Percentiles rank a stretch among this genome's conserved stretches.
Evolutionary conservation across 2,888 invertebrate species (phyloP).

Genomic region (Heliconius hortense): DNA sequence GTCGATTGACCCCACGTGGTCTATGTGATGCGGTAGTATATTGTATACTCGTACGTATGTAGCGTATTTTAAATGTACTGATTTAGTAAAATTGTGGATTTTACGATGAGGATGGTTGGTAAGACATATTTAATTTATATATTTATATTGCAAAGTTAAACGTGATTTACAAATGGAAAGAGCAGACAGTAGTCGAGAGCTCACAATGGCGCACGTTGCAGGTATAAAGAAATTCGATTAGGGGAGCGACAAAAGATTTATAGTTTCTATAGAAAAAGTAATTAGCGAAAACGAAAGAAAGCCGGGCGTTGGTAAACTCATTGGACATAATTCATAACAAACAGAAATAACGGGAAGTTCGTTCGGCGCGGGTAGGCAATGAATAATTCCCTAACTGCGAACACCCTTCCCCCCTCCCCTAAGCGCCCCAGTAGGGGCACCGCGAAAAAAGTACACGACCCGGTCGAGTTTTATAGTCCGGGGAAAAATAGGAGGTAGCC

Average conservation of each 20-base stretch:
- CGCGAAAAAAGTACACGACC: slow-evolving; percentile 79
- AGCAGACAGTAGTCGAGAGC: slow-evolving; percentile 27
- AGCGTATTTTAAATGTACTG: background rate
- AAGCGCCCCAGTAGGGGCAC: slow-evolving; percentile 59
- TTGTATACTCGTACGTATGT: background rate
- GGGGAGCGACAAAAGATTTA: slow-evolving; percentile 61
- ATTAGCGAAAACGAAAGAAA: slow-evolving; percentile 78
- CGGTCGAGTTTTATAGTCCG: slow-evolving; percentile 78
- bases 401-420: slow-evolving; percentile 62
- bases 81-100: background rate
- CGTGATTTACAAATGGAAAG: slow-evolving; percentile 17
- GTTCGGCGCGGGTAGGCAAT: slow-evolving; percentile 81
- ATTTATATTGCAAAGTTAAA: slow-evolving; percentile 25
- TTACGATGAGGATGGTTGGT: background rate
- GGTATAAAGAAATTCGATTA: slow-evolving; percentile 48
- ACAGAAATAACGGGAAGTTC: slow-evolving; percentile 80
- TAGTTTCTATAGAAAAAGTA: slow-evolving; percentile 75
- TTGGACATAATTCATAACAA: slow-evolving; percentile 82
- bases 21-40: background rate
- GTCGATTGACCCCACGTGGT: background rate
- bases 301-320: slow-evolving; percentile 76
- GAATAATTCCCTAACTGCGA: slow-evolving; percentile 82
- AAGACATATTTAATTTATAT: slow-evolving; percentile 21
- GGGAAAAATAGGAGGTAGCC: slow-evolving; percentile 78
- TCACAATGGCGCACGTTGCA: slow-evolving; percentile 40